phyloP scores from a whole-genome alignment of 2,888 invertebrate genomes.

The Synergus umbraculus region DNA sequence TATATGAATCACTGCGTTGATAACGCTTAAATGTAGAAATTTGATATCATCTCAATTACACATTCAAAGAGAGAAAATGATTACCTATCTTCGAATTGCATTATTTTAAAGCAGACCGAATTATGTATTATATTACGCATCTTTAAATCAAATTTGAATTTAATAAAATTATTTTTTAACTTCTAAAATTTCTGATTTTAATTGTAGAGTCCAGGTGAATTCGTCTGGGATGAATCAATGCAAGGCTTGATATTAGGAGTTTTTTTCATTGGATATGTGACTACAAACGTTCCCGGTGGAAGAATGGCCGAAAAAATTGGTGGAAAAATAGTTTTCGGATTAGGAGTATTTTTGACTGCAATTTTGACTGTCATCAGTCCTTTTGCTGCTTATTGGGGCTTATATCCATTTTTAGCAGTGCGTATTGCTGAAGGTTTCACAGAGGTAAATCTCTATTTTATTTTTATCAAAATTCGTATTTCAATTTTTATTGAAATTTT shows the following conservation, averaged over 20 bases:
- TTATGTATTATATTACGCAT: too few relatives aligned
- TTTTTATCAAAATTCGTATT: neutral
- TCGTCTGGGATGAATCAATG: constrained; percentile 87
- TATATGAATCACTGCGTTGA: neutral
- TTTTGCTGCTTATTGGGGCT: constrained; percentile 84
- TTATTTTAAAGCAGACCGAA: neutral
- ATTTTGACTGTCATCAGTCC: constrained; percentile 91
- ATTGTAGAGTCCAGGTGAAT: constrained; percentile 83
- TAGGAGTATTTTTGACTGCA: constrained; percentile 89
- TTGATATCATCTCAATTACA: neutral
- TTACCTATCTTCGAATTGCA: neutral
- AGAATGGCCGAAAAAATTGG: constrained; percentile 91
- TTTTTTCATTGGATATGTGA: constrained; percentile 90
- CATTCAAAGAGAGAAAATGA: neutral
- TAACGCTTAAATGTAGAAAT: neutral
- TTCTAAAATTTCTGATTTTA: neutral
- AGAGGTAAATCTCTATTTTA: constrained; percentile 79
- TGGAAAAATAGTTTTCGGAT: constrained; percentile 91
- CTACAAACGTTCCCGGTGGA: constrained; percentile 90
- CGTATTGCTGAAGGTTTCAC: constrained; percentile 90
- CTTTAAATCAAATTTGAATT: neutral
- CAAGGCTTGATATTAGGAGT: constrained; percentile 90
- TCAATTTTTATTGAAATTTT: constrained; percentile 20
- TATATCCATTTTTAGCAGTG: constrained; percentile 85
- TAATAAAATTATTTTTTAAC: neutral